phyloP scores from a whole-genome alignment of 2,113 vertebrate species.

The Colistium nudipinnis region DNA sequence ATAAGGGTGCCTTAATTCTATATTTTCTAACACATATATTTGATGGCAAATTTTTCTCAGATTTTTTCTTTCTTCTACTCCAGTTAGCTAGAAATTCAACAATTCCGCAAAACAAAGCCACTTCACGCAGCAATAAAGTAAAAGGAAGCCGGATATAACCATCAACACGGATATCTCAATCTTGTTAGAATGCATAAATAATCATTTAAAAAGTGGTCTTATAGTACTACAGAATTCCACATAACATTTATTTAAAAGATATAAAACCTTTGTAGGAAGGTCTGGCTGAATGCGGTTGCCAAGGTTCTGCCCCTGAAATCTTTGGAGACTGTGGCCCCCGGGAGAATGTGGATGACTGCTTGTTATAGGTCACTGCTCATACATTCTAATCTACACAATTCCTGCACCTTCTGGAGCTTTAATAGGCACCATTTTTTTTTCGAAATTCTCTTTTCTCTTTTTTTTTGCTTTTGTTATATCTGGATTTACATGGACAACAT shows the following conservation, averaged over 20 bases:
- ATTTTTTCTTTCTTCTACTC: too few relatives aligned
- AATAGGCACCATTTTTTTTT: slow-evolving; percentile 58
- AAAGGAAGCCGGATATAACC: neutral
- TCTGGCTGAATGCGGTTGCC: slow-evolving; percentile 14
- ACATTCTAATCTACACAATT: slow-evolving; percentile 39
- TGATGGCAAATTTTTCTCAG: too few relatives aligned
- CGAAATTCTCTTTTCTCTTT: neutral
- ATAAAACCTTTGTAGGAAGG: neutral
- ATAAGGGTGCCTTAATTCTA: too few relatives aligned
- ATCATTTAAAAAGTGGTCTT: neutral
- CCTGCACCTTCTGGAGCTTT: slow-evolving; percentile 34
- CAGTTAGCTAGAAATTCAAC: too few relatives aligned
- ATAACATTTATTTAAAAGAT: neutral
- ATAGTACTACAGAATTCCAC: neutral
- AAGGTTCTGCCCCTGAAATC: slow-evolving; percentile 7
- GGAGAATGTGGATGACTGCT: slow-evolving; percentile 27
- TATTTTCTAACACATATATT: too few relatives aligned
- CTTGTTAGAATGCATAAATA: too few relatives aligned
- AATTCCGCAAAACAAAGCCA: neutral
- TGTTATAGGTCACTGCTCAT: slow-evolving; percentile 53
- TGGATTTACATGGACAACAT: slow-evolving; percentile 10
- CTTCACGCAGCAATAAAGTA: neutral
- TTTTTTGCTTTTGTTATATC: slow-evolving; percentile 31
- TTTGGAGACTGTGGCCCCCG: slow-evolving; percentile 15
- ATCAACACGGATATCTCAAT: neutral